Evolutionary conservation across 2,888 invertebrate species (phyloP).

Genomic region (Tipula confusa): DNA sequence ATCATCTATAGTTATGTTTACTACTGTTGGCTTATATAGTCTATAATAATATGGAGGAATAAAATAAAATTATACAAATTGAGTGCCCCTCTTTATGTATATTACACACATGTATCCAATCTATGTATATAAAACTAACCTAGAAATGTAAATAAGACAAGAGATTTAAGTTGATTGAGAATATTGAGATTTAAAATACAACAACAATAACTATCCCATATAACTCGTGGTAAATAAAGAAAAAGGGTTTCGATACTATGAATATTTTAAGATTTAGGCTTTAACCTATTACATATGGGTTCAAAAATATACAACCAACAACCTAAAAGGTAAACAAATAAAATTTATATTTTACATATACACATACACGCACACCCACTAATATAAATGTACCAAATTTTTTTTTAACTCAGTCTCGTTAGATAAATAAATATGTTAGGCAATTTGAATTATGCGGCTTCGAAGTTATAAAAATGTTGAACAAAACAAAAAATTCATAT

Average conservation of each 20-base stretch:
- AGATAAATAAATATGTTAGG: background rate
- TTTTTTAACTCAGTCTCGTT: background rate
- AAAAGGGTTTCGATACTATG: background rate
- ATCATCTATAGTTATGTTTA: background rate
- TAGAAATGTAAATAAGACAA: background rate
- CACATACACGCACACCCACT: background rate
- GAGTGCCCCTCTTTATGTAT: background rate
- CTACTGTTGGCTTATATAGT: background rate
- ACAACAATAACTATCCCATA: background rate
- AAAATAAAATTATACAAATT: slow-evolving; percentile 6
- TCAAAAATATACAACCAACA: background rate
- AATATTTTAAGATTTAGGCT: background rate
- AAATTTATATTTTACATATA: background rate
- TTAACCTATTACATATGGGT: background rate
- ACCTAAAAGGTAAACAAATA: background rate
- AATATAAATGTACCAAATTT: background rate
- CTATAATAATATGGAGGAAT: background rate
- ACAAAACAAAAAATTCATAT: background rate
- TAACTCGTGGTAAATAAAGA: background rate
- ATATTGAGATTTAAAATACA: background rate
- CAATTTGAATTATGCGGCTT: background rate
- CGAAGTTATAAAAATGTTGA: background rate
- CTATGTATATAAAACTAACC: background rate
- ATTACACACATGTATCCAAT: background rate
- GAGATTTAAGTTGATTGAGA: background rate